Base-by-base conservation (phyloP, 2,797 vertebrate species). In the Ctenochaetus hawaiiensis region DNA sequence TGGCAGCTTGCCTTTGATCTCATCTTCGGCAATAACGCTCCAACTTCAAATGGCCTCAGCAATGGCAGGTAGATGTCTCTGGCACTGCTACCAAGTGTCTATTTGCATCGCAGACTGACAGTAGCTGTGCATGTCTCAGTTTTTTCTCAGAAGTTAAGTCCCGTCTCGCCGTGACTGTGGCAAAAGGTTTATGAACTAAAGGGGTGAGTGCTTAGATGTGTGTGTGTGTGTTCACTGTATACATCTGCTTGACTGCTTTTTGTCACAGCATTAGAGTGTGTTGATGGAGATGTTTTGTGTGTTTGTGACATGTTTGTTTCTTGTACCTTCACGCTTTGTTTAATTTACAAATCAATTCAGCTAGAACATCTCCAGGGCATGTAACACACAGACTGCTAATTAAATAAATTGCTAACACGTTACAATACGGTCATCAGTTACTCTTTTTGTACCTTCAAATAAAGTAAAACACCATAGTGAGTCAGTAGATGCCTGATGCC, bases 31-130 rank as follows among this genome's bases (percentile, higher is more conserved):
- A 90, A 90, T 75, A 87, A 88, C 70, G 53, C 61, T 78, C 23
- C 56, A 68, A 86, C 91, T 93, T 94, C 85, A 94, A 91, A 93
- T 92, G 85, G 83, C 83, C 81, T 89, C 90, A 75, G 85, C 77
- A 45, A 70, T 85, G 84, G 79, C 91, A 92, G 92, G 85, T 91
- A 81, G 85, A 78, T 22, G 82, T 84, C 75, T 88, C 68, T 83
- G 75, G 73, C 62, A 49, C 67, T 43, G 62, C 48, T 73, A 74
- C 78, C 63, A 52, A 72, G 77, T 47, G 49, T 84, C 69, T 75
- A 83, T 91, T 89, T 91, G 85, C 80, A 81, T 81, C 80, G 5
- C 16, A 79, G 78, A 72, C 74, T 80, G 85, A 89, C 83, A 82
- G 78, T 64, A 44, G 13, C 58, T 6, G 44, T 16, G 51, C 76